These are phyloP conservation scores for Teleopsis dalmanni DNA, from an alignment of 1,140 invertebrate species.

Conservation along the genomic window DNA sequence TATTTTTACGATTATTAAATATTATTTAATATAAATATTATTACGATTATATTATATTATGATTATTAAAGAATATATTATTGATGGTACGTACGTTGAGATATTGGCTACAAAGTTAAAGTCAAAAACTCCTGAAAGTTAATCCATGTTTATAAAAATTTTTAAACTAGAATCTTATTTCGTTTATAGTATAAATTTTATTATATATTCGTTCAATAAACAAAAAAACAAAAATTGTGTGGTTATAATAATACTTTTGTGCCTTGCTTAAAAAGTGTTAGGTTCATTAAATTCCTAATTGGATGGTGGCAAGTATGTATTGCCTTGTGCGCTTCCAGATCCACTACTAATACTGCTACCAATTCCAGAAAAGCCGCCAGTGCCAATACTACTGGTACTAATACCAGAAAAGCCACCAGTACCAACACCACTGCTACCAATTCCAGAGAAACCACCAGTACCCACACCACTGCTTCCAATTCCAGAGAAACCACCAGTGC, in stretches of 20 bases:
- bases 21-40: too few relatives aligned
- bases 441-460: not conserved
- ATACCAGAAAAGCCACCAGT: not conserved
- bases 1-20: too few relatives aligned
- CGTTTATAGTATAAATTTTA: not conserved
- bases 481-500: not conserved
- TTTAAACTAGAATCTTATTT: not conserved
- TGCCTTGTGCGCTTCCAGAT: not conserved
- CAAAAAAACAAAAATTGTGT: not conserved
- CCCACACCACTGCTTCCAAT: not conserved
- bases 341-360: not conserved
- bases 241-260: not conserved
- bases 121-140: not conserved
- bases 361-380: slow-evolving; percentile 2
- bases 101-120: too few relatives aligned
- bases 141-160: not conserved
- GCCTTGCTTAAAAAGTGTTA: not conserved
- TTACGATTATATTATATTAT: too few relatives aligned
- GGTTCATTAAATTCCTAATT: slow-evolving; percentile 1
- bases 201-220: not conserved
- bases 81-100: too few relatives aligned
- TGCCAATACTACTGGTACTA: not conserved
- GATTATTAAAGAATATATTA: too few relatives aligned
- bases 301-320: slow-evolving; percentile 10
- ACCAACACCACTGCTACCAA: not conserved